phyloP scores from a whole-genome alignment of 2,888 invertebrate species.

The Stictocephala bisonia region DNA sequence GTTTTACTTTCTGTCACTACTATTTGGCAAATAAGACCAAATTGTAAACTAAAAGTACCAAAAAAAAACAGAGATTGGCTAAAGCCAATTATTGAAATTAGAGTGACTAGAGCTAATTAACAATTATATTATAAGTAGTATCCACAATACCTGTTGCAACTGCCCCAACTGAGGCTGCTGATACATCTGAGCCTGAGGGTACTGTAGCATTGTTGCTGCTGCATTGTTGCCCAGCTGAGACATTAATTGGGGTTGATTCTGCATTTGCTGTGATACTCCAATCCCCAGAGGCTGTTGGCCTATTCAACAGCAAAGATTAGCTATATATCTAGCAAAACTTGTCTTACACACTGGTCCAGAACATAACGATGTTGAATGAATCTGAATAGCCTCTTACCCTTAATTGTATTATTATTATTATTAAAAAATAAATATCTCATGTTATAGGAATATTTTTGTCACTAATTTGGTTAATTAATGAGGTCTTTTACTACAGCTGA shows the following conservation, averaged over 20 bases:
- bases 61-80: too few species aligned
- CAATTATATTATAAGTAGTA: not conserved
- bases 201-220: slow-evolving; percentile 51
- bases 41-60: too few species aligned
- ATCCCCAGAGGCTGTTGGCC: slow-evolving; percentile 32
- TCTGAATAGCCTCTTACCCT: too few species aligned
- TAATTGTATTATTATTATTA: too few species aligned
- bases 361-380: too few species aligned
- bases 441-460: too few species aligned
- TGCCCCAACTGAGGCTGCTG: slow-evolving; percentile 53
- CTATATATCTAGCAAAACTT: not conserved
- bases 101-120: not conserved
- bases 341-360: not conserved
- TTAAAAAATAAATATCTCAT: too few species aligned
- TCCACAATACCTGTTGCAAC: slow-evolving; percentile 64
- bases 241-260: slow-evolving; percentile 60
- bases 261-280: slow-evolving; percentile 42
- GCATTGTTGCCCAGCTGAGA: slow-evolving; percentile 37
- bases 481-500: too few species aligned
- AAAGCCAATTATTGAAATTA: not conserved
- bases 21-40: too few species aligned
- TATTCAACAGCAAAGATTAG: slow-evolving; percentile 5
- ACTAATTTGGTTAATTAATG: too few species aligned
- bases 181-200: slow-evolving; percentile 53
- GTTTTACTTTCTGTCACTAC: too few species aligned